phyloP scores from a whole-genome alignment of 2,113 vertebrate species.

The Hepsetus odoe region DNA sequence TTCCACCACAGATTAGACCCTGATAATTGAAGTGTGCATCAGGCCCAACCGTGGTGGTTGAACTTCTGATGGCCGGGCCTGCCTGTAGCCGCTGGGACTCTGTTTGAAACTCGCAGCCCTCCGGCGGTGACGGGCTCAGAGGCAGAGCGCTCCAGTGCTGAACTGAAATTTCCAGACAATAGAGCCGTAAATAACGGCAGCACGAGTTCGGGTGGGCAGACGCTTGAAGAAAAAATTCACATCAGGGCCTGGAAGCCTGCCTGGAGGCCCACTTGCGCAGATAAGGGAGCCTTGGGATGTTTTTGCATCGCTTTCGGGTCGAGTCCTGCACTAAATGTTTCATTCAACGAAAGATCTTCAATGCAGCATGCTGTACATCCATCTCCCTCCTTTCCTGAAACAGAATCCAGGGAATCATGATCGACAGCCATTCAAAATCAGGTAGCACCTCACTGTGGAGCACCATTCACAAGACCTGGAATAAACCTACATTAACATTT shows the following conservation, averaged over 20 bases:
- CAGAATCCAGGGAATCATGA: not conserved
- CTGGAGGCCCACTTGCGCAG: slow-evolving; percentile 26
- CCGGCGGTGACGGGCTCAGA: not conserved
- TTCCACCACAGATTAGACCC: not conserved
- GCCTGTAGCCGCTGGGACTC: not conserved
- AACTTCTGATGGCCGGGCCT: not conserved
- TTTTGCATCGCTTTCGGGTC: slow-evolving; percentile 7
- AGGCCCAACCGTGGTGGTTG: not conserved
- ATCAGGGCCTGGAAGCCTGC: slow-evolving; percentile 8
- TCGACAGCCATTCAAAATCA: not conserved
- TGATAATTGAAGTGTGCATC: not conserved
- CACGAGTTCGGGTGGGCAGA: slow-evolving; percentile 12
- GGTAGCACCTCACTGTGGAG: no score
- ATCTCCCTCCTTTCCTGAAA: not conserved
- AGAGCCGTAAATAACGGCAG: not conserved
- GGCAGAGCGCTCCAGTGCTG: not conserved
- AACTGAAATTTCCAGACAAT: slow-evolving; percentile 27
- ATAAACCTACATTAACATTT: no score
- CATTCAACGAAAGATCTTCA: slow-evolving; percentile 13
- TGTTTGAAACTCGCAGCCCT: not conserved
- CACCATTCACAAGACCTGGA: no score
- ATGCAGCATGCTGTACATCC: not conserved
- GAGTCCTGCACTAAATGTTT: slow-evolving; percentile 30
- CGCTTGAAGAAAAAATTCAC: not conserved
- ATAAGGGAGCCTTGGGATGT: slow-evolving; percentile 37